Percentiles rank a stretch among this genome's conserved stretches.
Evolutionary conservation across 2,888 invertebrate species (phyloP).

Genomic region (Octonoba sinensis): DNA sequence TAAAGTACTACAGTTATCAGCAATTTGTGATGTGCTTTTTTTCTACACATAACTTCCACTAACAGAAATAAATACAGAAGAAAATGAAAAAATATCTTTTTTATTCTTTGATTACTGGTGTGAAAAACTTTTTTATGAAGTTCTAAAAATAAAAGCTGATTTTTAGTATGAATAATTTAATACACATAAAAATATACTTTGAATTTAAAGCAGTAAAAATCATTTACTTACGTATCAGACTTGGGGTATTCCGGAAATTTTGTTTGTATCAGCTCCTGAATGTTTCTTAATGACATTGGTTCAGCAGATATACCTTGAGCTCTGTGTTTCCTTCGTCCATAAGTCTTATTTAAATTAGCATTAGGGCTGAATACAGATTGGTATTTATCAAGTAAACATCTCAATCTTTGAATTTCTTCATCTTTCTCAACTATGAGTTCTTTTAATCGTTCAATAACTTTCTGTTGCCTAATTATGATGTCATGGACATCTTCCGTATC

Average conservation of each 20-base stretch:
- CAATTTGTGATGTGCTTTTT: no score
- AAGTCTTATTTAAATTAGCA: conserved; percentile 69
- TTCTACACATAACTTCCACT: no score
- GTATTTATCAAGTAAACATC: conserved; percentile 90
- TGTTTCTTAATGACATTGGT: conserved; percentile 79
- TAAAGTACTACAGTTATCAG: no score
- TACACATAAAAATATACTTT: no score
- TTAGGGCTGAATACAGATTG: conserved; percentile 82
- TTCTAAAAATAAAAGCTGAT: no score
- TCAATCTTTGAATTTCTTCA: conserved; percentile 83
- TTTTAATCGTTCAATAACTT: conserved; percentile 71
- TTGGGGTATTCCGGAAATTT: conserved; percentile 80
- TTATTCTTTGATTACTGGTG: no score
- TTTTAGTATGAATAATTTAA: no score
- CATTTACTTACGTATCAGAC: conserved; percentile 81
- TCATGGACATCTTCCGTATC: conserved; percentile 61
- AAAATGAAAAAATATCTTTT: no score
- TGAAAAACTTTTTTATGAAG: no score
- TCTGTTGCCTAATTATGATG: conserved; percentile 60
- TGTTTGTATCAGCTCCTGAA: conserved; percentile 65
- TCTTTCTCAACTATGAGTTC: conserved; percentile 80
- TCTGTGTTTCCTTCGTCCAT: conserved; percentile 79
- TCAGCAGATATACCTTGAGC: conserved; percentile 96
- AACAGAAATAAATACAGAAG: no score
- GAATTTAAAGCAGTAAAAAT: no score